Evolutionary conservation across 2,888 invertebrate species (phyloP).

Genomic region (Linyphia triangularis): DNA sequence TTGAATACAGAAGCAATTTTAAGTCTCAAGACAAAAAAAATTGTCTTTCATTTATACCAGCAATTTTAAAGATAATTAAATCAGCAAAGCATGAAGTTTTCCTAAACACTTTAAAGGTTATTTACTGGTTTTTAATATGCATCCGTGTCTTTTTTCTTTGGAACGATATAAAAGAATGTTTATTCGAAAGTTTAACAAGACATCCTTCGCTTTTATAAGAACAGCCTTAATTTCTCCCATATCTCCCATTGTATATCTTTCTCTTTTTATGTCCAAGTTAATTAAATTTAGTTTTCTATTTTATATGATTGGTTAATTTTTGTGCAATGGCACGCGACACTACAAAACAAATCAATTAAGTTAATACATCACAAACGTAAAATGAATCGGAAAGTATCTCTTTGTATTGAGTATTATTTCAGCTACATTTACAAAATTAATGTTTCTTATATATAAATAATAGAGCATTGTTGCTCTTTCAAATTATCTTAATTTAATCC

Average conservation of each 20-base stretch:
- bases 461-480: background rate
- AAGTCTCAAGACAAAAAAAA: too few species aligned
- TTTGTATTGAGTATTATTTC: background rate
- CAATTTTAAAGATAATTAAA: too few species aligned
- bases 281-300: slow-evolving; percentile 23
- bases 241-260: background rate
- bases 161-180: too few species aligned
- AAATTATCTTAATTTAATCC: slow-evolving; percentile 8
- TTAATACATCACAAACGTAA: slow-evolving; percentile 15
- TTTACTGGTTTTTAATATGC: too few species aligned
- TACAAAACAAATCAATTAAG: slow-evolving; percentile 18
- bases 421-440: slow-evolving; percentile 35
- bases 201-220: too few species aligned
- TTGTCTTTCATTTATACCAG: too few species aligned
- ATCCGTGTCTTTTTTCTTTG: too few species aligned
- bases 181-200: too few species aligned
- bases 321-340: background rate
- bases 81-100: too few species aligned
- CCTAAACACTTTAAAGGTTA: too few species aligned
- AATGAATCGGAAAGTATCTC: slow-evolving; percentile 16
- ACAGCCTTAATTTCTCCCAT: background rate
- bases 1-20: too few species aligned
- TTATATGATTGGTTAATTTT: background rate
- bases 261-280: background rate
- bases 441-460: slow-evolving; percentile 43